Evolutionary conservation across 1,140 invertebrate genomes (phyloP).

Genomic region (Dinothrombium tinctorium): DNA sequence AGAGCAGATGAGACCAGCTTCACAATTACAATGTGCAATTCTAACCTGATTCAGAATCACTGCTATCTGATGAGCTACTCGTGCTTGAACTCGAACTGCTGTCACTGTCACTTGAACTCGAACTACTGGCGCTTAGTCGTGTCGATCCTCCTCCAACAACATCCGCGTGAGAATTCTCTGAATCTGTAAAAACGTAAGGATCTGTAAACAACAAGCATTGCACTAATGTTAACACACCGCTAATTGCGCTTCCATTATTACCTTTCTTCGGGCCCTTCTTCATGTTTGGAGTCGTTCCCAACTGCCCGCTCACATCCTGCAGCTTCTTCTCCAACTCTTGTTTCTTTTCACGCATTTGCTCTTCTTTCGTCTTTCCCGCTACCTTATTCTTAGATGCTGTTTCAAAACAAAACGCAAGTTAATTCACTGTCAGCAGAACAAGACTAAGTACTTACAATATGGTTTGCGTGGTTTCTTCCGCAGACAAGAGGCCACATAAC

Average conservation of each 20-base stretch:
- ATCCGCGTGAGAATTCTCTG: slow-evolving; percentile 19
- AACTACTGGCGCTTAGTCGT: slow-evolving; percentile 29
- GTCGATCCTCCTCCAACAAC: slow-evolving; percentile 32
- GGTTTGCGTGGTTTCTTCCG: slow-evolving; percentile 53
- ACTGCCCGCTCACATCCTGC: slow-evolving; percentile 68
- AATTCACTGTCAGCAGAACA: slow-evolving; percentile 6
- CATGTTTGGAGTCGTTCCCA: slow-evolving; percentile 29
- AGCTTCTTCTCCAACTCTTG: slow-evolving; percentile 79
- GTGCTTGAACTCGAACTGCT: slow-evolving; percentile 23
- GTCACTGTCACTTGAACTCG: slow-evolving; percentile 30
- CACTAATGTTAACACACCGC: too few relatives aligned
- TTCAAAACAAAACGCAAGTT: not conserved
- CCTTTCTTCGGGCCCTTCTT: slow-evolving; percentile 34
- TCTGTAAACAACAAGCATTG: slow-evolving; percentile 7
- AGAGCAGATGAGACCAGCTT: too few relatives aligned
- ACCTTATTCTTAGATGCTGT: slow-evolving; percentile 9
- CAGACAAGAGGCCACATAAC: slow-evolving; percentile 89
- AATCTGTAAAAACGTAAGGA: slow-evolving; percentile 16
- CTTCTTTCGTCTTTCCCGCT: slow-evolving; percentile 76
- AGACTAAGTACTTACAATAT: slow-evolving; percentile 44
- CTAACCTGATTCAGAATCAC: slow-evolving; percentile 34
- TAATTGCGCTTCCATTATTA: slow-evolving; percentile 6
- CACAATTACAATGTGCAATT: slow-evolving; percentile 2
- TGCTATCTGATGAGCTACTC: slow-evolving; percentile 29
- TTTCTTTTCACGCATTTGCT: slow-evolving; percentile 80